Evolutionary conservation across 2,888 invertebrate genomes (phyloP).

Genomic region (Aphodius granarius): DNA sequence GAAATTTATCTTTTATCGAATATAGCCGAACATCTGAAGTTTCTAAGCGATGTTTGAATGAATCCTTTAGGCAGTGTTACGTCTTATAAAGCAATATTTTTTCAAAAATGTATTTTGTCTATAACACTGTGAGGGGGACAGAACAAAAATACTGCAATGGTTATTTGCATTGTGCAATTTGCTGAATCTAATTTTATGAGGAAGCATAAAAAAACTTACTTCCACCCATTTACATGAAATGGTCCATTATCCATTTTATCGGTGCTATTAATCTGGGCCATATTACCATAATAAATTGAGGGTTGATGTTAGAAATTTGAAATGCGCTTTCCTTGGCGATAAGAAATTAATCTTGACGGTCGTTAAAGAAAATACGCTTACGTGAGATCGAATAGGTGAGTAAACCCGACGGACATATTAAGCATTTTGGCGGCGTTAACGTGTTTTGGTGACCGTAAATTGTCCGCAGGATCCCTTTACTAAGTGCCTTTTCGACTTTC

Average conservation of each 20-base stretch:
- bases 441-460: background rate
- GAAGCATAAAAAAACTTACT: too few species aligned
- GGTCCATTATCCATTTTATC: background rate
- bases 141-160: too few species aligned
- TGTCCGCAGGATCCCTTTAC: background rate
- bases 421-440: background rate
- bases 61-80: too few species aligned
- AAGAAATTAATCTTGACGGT: background rate
- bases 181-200: too few species aligned
- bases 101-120: too few species aligned
- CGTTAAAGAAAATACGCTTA: background rate
- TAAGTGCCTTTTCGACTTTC: background rate
- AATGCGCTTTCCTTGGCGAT: background rate
- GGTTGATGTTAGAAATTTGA: background rate
- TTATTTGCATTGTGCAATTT: too few species aligned
- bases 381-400: background rate
- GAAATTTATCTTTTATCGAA: too few species aligned
- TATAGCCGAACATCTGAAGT: too few species aligned
- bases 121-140: too few species aligned
- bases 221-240: background rate
- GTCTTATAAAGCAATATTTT: too few species aligned
- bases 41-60: too few species aligned
- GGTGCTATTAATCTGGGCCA: background rate
- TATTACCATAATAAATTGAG: background rate
- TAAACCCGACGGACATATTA: background rate